phyloP scores from a whole-genome alignment of 92 coral and sea anemone species.

The Phenganax marumi region DNA sequence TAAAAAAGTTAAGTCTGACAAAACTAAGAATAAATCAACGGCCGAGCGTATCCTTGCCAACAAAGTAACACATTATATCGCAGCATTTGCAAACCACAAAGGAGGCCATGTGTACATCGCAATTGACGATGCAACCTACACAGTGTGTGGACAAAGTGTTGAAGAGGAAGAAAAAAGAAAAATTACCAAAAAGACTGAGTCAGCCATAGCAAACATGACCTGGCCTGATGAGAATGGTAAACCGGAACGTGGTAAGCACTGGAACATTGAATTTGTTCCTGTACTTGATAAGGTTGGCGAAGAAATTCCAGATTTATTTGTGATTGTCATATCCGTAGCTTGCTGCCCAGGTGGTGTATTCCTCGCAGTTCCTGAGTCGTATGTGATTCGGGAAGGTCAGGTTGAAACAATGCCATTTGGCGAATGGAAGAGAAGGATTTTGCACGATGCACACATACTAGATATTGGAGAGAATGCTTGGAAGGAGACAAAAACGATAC shows the following conservation, averaged over 20 bases:
- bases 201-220: conserved; percentile 34
- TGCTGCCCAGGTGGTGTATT: conserved; percentile 50
- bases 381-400: not conserved
- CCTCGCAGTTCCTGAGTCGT: conserved; percentile 28
- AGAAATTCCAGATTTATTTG: conserved; percentile 39
- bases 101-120: conserved; percentile 56
- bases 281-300: conserved; percentile 8
- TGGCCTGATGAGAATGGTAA: conserved; percentile 42
- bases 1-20: conserved; percentile 44
- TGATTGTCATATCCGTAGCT: conserved; percentile 36
- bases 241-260: conserved; percentile 48
- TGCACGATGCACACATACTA: conserved; percentile 17
- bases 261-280: conserved; percentile 51
- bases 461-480: conserved; percentile 50
- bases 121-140: conserved; percentile 39
- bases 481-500: not conserved
- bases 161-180: conserved; percentile 28
- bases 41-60: conserved; percentile 60
- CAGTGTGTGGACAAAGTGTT: conserved; percentile 34
- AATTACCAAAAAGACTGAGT: conserved; percentile 13
- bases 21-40: conserved; percentile 36
- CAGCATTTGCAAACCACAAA: conserved; percentile 55
- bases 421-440: conserved; percentile 1
- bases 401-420: conserved; percentile 30
- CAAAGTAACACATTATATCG: conserved; percentile 32